Base-by-base conservation (phyloP, 2,888 invertebrate genomes). In the Tipula confusa region DNA sequence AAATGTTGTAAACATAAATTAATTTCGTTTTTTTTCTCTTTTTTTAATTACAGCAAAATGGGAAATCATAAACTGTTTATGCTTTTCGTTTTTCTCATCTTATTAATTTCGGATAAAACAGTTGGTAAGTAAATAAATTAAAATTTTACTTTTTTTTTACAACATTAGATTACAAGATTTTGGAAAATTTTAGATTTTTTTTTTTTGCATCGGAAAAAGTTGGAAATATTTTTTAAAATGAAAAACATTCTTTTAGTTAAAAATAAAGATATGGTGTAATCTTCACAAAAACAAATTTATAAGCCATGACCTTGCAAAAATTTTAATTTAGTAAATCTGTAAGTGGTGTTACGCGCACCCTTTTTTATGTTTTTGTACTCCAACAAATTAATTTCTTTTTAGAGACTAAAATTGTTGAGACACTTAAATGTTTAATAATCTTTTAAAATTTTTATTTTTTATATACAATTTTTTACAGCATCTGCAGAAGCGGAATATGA, bases 41-140 rank as follows among this genome's bases (percentile, higher is more conserved):
- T 48, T 48, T 48, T 48, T 48, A 48, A 48, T 48, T 48, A 48
- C 48, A 48, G 48, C 48, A 48, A 48, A 48, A 48, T 48, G 48
- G 0, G 18, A 18, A 48, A 48, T 48, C 48, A 48, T 48, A 48
- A 48, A 48, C 48, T 48, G 48, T 48, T 48, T 48, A 48, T 48
- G 48, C 48, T 48, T 48, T 48, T 18, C 9, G 48, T 48, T 18
- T 48, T 48, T 48, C 48, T 48, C 48, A 48, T 48, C 48, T 48
- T 48, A 48, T 48, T 48, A 48, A 48, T 48, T 48, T 48, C 48
- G 48, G 48, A 48, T 48, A 48, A 24, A 48, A 48, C 48, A 48
- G 48, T 48, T 48, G 48, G 48, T 48, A 48, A 48, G 48, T 48
- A 48, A 18, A 48, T 48, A 48, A 48, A 48, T 48, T 48, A 24